These are phyloP conservation scores for Eretmochelys imbricata DNA, from an alignment of 2,113 vertebrate genomes.

Conservation along the genomic window DNA sequence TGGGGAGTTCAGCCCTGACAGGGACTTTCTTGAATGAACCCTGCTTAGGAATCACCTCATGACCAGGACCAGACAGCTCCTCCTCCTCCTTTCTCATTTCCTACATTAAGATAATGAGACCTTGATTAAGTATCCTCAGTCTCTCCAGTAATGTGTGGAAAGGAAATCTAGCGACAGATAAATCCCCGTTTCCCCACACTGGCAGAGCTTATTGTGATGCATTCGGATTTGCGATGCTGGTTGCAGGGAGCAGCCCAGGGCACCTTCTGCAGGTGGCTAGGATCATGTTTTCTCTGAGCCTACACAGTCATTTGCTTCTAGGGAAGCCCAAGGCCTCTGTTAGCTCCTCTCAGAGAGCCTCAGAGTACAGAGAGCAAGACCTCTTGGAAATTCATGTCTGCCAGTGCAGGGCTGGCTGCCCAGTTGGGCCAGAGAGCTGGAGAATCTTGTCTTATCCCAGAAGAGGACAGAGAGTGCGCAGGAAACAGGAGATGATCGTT, in stretches of 20 bases:
- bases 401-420: accelerated
- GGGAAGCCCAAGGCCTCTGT: background rate
- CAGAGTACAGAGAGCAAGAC: background rate
- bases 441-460: background rate
- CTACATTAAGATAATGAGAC: background rate
- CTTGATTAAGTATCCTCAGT: background rate
- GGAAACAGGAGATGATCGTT: background rate
- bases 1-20: background rate
- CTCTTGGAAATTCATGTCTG: background rate
- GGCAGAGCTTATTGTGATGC: background rate
- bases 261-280: background rate
- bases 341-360: background rate
- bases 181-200: background rate
- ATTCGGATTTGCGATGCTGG: background rate
- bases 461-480: background rate
- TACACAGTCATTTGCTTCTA: background rate
- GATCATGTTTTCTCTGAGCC: background rate
- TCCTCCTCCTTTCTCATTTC: background rate
- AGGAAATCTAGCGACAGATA: background rate
- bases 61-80: background rate
- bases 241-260: background rate
- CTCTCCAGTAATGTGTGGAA: background rate
- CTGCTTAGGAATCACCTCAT: background rate
- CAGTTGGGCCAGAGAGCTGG: accelerated
- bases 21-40: background rate